phyloP scores from a whole-genome alignment of 92 coral and sea anemone genomes.

The Heliopora coerulea region DNA sequence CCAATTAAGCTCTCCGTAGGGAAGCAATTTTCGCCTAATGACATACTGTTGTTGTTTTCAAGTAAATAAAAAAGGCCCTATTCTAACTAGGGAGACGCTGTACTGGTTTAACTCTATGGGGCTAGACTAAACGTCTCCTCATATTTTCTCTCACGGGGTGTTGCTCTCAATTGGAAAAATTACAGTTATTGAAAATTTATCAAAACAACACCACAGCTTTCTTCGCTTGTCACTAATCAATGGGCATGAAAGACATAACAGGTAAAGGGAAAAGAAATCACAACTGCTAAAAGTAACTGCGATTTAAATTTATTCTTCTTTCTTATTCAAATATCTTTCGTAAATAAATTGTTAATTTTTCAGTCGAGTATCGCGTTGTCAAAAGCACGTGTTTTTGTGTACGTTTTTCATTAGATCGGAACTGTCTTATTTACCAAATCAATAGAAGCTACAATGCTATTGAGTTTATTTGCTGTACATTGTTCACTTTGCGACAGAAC shows the following conservation, averaged over 20 bases:
- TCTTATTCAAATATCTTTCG: constrained; percentile 17
- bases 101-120: constrained; percentile 36
- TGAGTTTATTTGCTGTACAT: constrained; percentile 2
- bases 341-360: constrained; percentile 24
- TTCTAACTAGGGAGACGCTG: constrained; percentile 33
- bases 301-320: background rate
- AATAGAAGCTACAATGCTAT: constrained; percentile 30
- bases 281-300: constrained; percentile 2
- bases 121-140: constrained; percentile 43
- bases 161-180: constrained; percentile 5
- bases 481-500: background rate
- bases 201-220: background rate
- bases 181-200: constrained; percentile 35
- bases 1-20: constrained; percentile 46
- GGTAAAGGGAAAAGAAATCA: background rate
- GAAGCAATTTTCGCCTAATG: constrained; percentile 45
- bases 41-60: constrained; percentile 47
- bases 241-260: background rate
- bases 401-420: constrained; percentile 22
- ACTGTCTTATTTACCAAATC: constrained; percentile 26
- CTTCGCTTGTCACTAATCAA: background rate
- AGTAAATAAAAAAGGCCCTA: constrained; percentile 39
- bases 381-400: constrained; percentile 37
- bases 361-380: constrained; percentile 3
- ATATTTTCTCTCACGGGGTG: constrained; percentile 3